Base-by-base conservation (phyloP, 2,797 vertebrate species). In the Carcharodon carcharias region DNA sequence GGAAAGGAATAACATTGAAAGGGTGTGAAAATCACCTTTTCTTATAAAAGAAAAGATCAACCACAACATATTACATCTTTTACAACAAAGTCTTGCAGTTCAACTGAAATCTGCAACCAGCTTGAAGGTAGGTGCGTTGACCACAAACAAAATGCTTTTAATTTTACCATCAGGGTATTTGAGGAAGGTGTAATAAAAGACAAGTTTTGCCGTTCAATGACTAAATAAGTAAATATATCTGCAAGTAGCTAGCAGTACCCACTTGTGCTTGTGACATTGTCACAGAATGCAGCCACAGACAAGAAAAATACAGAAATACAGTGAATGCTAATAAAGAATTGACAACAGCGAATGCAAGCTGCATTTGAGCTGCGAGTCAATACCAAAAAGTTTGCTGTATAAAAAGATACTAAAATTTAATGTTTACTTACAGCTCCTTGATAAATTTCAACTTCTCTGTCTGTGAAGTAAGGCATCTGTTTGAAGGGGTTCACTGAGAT, bases 401-500 rank as follows among this genome's bases (percentile, higher is more conserved):
- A 35, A 96, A 28, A 96, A 95, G 58, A 45, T 50, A 40, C 8
- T 54, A 88, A 80, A 14, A 28, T 23, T n/a, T 28, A 82, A 96
- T 14, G 21, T 50, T 45, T 89, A 92, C 99, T 99, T 97, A 99
- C 99, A 96, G 99, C 99, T 80, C 99, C 99, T 98, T 99, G 99
- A 97, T 99, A 99, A 89, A 99, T 97, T 97, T 99, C 99, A 0
- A 99, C 97, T 97, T 99, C 99, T 0, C 98, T 97, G 96, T 99
- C 99, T 0, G 99, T 99, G 97, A 99, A 99, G 85, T 99, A 99
- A 0, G 99, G 99, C 99, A 99, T 99, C 98, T 99, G 99, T 97
- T 99, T 99, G 97, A 99, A 99, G 0, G 99, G 99, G 97, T 99
- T 99, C 0, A 99, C 98, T 0, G 99, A 99, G 97, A 99, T 99